Evolutionary conservation across 2,888 invertebrate genomes (phyloP), one percentile per base, ranked within the genome.

Genomic region (Disparrhopalites patrizii): DNA sequence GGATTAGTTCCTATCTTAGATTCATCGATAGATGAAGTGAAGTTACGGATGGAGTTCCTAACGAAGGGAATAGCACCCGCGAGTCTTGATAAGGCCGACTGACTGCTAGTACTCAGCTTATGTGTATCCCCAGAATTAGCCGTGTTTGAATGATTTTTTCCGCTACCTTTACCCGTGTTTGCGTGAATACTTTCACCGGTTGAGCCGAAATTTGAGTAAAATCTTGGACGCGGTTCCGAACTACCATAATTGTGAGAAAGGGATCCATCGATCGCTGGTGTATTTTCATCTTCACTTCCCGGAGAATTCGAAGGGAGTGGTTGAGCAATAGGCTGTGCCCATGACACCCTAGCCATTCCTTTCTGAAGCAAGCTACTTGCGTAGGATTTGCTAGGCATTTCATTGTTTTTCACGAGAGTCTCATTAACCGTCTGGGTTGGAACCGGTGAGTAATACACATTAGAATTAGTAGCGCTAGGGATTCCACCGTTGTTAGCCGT

Each of bases 241-340:
- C 15, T 15, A 13, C n/a, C 33, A 13, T 28, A 27, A 52, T 56
- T 62, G 15, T 67, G 70, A 62, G 47, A 18, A 20, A 23, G 20
- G 1, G 72, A 70, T 3, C 70, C 68, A 60, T 72, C 73, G 51
- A 69, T 72, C 13, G 47, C 63, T 13, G 64, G 65, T 57, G 67
- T 67, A 28, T 27, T 28, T 47, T 62, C 62, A 40, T 68, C 68
- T 27, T 68, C 68, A 50, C 50, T 56, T 0, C 63, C 64, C 8
- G 70, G 70, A 15, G 67, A 68, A 20, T 60, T 65, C 20, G 68
- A 68, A 10, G 71, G 73, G 2, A 73, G 43, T 3, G 72, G 71
- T 43, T 66, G 66, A 8, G 73, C 71, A 18, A 75, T 68, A 2
- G 75, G 75, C 43, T 75, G 73, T 3, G 73, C 73, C 75, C 75